These are phyloP conservation scores for Pterostichus madidus DNA, from an alignment of 2,888 invertebrate species.

Conservation along the genomic window DNA sequence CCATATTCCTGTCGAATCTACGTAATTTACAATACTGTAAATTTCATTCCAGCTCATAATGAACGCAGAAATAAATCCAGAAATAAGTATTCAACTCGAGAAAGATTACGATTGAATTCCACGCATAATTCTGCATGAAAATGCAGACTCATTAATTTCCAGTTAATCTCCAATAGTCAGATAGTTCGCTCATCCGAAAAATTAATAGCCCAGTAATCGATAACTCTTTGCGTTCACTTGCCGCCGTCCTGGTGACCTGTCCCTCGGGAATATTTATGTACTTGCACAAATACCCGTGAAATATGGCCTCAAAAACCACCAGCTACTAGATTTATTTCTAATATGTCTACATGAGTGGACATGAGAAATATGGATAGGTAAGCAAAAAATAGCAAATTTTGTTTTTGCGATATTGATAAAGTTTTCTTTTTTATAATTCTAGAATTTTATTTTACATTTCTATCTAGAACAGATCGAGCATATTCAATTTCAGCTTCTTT, in stretches of 20 bases:
- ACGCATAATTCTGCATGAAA: slow-evolving; percentile 39
- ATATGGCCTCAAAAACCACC: slow-evolving; percentile 47
- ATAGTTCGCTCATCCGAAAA: slow-evolving; percentile 55
- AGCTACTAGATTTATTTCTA: slow-evolving; percentile 53
- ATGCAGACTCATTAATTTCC: slow-evolving; percentile 53
- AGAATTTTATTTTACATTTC: too few species aligned
- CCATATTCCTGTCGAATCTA: too few species aligned
- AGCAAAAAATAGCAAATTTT: not conserved
- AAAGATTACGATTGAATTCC: slow-evolving; percentile 29
- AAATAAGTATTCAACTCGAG: not conserved
- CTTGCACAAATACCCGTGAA: slow-evolving; percentile 59
- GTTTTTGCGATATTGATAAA: too few species aligned
- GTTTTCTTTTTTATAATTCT: too few species aligned
- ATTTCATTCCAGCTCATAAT: not conserved
- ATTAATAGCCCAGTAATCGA: slow-evolving; percentile 58
- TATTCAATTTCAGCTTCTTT: too few species aligned
- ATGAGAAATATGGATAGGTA: slow-evolving; percentile 10
- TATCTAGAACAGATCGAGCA: too few species aligned
- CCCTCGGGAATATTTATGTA: slow-evolving; percentile 55
- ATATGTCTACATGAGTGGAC: slow-evolving; percentile 36
- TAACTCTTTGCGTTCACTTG: slow-evolving; percentile 27
- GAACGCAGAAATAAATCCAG: slow-evolving; percentile 13
- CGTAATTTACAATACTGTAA: slow-evolving; percentile 17
- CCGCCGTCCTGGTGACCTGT: slow-evolving; percentile 42
- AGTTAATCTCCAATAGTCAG: slow-evolving; percentile 50